Evolutionary conservation across 2,888 invertebrate genomes (phyloP).

Genomic region (Nephrotoma flavescens): DNA sequence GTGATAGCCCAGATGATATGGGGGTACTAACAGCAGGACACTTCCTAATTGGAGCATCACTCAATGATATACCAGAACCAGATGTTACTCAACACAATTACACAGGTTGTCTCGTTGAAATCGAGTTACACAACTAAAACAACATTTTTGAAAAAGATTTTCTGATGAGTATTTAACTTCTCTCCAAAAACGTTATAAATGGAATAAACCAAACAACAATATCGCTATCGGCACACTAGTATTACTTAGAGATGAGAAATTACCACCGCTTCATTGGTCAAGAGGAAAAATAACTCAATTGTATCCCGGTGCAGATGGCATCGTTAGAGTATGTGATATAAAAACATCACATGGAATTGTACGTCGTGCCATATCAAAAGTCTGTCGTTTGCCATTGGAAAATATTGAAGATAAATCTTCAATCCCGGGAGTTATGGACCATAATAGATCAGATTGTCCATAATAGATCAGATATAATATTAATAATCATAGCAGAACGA

Average conservation of each 20-base stretch:
- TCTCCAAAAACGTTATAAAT: not conserved
- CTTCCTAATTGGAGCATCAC: not conserved
- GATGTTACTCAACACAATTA: too few species aligned
- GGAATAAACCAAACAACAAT: not conserved
- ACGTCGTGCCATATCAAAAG: not conserved
- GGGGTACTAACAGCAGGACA: not conserved
- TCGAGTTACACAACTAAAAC: not conserved
- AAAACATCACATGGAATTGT: not conserved
- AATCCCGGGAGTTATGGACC: too few species aligned
- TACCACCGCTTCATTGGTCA: not conserved
- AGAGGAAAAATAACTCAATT: not conserved
- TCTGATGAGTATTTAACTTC: not conserved
- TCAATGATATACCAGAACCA: too few species aligned
- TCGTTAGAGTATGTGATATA: not conserved
- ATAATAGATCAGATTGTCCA: too few species aligned
- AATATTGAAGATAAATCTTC: too few species aligned
- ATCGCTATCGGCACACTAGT: not conserved
- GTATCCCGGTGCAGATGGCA: not conserved
- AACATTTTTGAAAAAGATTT: not conserved
- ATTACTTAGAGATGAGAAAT: not conserved
- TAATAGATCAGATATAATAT: too few species aligned
- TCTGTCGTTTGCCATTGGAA: not conserved
- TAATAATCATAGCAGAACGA: too few species aligned
- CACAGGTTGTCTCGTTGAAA: not conserved
- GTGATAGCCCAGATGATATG: not conserved